Conservation (phyloP, 2,797 vertebrate species). For the Vipera latastei region DNA sequence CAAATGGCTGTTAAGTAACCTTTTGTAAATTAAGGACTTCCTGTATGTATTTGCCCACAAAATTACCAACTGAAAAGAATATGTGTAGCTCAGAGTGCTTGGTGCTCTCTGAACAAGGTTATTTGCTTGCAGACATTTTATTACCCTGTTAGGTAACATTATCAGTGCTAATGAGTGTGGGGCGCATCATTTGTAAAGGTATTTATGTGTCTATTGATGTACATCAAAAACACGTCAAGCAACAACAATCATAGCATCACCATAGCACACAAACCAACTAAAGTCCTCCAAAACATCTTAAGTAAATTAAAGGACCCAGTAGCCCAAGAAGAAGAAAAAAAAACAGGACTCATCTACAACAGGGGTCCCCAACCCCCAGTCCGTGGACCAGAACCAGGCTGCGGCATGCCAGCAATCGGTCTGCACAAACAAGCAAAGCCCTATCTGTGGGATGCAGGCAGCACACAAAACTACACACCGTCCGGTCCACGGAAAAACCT, state of each 20-base stretch:
- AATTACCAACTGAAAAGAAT: neutral
- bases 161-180: neutral
- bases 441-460: too few species aligned
- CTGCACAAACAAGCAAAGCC: too few species aligned
- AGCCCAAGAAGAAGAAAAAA: neutral
- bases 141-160: neutral
- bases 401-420: too few species aligned
- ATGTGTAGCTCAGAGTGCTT: neutral
- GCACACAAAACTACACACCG: too few species aligned
- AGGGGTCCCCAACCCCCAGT: too few species aligned
- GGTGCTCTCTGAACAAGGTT: neutral
- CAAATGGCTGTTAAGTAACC: too few species aligned
- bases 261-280: neutral
- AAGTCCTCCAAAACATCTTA: neutral
- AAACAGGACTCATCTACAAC: neutral
- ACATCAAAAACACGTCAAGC: neutral
- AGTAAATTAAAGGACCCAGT: neutral
- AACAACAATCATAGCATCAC: neutral
- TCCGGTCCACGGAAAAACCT: too few species aligned
- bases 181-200: neutral
- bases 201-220: neutral
- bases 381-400: too few species aligned
- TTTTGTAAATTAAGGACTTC: too few species aligned
- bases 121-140: neutral
- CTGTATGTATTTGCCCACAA: too few species aligned